phyloP scores from a whole-genome alignment of 2,888 invertebrate genomes.

The Frankliniella fusca region DNA sequence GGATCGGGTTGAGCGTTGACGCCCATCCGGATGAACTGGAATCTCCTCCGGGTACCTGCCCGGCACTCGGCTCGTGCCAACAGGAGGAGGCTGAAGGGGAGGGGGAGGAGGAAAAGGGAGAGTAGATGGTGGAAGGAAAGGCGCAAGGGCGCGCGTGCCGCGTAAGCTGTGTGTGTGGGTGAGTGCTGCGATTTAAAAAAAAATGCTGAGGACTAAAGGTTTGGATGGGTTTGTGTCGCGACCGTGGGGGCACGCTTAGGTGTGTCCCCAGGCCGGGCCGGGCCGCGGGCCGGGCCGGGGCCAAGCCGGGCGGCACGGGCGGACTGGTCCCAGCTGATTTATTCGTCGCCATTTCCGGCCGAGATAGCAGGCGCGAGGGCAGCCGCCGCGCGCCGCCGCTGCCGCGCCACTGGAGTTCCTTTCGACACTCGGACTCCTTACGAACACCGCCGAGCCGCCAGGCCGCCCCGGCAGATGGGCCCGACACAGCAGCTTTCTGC shows the following conservation, averaged over 20 bases:
- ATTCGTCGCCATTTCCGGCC: slow-evolving; percentile 33
- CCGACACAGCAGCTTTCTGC: too few species aligned
- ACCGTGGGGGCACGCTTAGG: neutral
- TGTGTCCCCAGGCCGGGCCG: neutral
- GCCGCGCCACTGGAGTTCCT: neutral
- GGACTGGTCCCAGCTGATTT: slow-evolving; percentile 19
- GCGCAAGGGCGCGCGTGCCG: neutral
- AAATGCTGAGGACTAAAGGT: neutral
- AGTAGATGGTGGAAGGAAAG: neutral
- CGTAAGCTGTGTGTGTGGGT: neutral
- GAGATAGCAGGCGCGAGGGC: slow-evolving; percentile 17
- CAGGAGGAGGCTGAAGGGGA: neutral
- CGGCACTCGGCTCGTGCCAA: slow-evolving; percentile 35
- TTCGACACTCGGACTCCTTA: too few species aligned
- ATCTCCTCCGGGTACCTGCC: slow-evolving; percentile 36
- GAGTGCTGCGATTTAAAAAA: neutral
- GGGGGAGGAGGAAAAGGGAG: neutral
- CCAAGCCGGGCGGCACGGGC: slow-evolving; percentile 11
- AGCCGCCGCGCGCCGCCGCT: neutral
- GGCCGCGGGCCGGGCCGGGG: neutral
- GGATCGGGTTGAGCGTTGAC: slow-evolving; percentile 19
- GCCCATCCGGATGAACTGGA: slow-evolving; percentile 1
- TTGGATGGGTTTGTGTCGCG: neutral
- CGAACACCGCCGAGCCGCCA: too few species aligned
- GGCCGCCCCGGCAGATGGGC: too few species aligned